Conservation (phyloP, 2,113 vertebrate species). For the Ceratotherium simum region DNA sequence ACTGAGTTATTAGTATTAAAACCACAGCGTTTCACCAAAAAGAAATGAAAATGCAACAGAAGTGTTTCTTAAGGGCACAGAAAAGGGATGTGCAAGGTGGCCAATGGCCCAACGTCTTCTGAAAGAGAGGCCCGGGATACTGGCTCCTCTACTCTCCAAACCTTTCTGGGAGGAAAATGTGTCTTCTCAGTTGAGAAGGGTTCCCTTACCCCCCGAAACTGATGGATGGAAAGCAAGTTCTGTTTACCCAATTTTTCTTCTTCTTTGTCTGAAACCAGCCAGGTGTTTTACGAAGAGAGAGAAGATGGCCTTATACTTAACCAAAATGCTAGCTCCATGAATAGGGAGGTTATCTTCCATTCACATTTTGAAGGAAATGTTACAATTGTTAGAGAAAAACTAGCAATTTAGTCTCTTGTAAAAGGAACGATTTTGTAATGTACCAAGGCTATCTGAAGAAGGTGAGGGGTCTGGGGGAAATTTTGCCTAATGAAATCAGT, state of each 20-base stretch:
- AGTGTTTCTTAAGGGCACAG: background rate
- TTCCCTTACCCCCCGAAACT: background rate
- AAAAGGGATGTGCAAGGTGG: background rate
- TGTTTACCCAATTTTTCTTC: background rate
- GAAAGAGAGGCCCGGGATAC: background rate
- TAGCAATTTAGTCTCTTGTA: background rate
- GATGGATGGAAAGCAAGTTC: background rate
- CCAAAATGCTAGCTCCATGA: background rate
- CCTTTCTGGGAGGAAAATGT: background rate
- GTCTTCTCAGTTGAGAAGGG: background rate
- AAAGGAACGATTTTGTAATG: background rate
- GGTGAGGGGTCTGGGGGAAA: background rate
- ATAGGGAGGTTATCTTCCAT: background rate
- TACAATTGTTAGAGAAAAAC: background rate
- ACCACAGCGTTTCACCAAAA: background rate
- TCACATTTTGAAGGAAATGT: background rate
- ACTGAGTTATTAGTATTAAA: background rate
- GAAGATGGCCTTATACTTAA: background rate
- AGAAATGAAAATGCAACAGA: background rate
- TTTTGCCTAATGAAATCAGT: background rate
- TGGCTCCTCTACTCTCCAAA: background rate
- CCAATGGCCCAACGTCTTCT: background rate
- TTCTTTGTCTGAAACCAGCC: background rate
- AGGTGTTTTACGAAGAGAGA: background rate
- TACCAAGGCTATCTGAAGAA: background rate